phyloP scores from a whole-genome alignment of 2,797 vertebrate species.

The Tragopan temminckii region DNA sequence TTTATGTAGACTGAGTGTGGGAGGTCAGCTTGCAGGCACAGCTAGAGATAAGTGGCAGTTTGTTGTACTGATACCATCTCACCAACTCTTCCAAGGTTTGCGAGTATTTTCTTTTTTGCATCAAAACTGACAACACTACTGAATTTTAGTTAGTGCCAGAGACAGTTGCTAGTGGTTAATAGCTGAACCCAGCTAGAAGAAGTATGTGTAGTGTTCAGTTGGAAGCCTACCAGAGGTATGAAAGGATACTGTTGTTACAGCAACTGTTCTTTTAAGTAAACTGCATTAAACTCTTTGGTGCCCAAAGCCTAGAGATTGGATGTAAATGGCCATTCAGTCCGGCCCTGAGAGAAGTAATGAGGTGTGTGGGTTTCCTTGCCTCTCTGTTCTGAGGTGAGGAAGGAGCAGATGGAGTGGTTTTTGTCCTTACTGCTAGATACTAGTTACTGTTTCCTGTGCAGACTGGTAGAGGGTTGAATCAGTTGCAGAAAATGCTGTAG shows the following conservation, averaged over 20 bases:
- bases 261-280: background rate
- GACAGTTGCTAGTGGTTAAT: background rate
- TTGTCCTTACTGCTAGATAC: background rate
- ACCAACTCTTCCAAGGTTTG: background rate
- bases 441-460: background rate
- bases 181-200: background rate
- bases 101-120: fast-evolving
- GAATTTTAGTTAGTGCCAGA: background rate
- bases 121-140: background rate
- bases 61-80: background rate
- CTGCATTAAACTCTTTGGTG: background rate
- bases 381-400: background rate
- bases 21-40: background rate
- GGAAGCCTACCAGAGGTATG: background rate
- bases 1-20: background rate
- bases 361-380: fast-evolving
- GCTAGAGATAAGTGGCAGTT: background rate
- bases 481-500: background rate
- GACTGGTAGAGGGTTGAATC: fast-evolving
- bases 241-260: background rate
- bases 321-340: fast-evolving
- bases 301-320: background rate
- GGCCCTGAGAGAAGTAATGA: too few species aligned
- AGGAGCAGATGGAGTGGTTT: background rate
- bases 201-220: fast-evolving